phyloP scores from a whole-genome alignment of 2,113 vertebrate species.

The Aegotheles bennettii region DNA sequence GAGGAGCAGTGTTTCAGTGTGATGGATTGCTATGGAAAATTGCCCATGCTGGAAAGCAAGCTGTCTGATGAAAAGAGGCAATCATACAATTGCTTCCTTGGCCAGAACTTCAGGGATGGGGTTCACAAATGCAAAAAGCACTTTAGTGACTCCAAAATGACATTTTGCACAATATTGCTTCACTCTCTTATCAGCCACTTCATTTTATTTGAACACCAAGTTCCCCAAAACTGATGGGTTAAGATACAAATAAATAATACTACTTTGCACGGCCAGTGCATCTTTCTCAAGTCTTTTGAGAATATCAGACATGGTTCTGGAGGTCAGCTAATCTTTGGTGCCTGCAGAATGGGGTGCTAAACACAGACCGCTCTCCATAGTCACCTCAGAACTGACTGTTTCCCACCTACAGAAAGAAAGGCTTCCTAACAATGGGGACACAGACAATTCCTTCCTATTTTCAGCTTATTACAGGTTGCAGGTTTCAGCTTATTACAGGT shows the following conservation, averaged over 20 bases:
- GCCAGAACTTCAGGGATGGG: not conserved
- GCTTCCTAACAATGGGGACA: not conserved
- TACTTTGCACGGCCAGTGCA: not conserved
- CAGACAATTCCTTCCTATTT: not conserved
- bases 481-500: not conserved
- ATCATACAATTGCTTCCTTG: not conserved
- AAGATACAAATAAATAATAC: not conserved
- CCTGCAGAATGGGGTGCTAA: not conserved
- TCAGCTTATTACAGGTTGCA: not conserved
- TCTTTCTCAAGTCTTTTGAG: not conserved
- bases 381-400: not conserved
- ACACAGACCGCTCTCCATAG: not conserved
- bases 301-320: not conserved
- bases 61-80: not conserved
- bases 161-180: not conserved
- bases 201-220: not conserved
- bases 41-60: not conserved
- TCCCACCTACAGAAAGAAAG: not conserved
- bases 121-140: fast-evolving
- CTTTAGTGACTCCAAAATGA: not conserved
- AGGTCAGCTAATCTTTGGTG: not conserved
- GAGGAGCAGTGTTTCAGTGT: not conserved
- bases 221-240: not conserved
- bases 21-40: slow-evolving; percentile 31
- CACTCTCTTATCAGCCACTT: not conserved